These are phyloP conservation scores for Tinea pellionella DNA, from an alignment of 2,888 invertebrate genomes.

Conservation along the genomic window DNA sequence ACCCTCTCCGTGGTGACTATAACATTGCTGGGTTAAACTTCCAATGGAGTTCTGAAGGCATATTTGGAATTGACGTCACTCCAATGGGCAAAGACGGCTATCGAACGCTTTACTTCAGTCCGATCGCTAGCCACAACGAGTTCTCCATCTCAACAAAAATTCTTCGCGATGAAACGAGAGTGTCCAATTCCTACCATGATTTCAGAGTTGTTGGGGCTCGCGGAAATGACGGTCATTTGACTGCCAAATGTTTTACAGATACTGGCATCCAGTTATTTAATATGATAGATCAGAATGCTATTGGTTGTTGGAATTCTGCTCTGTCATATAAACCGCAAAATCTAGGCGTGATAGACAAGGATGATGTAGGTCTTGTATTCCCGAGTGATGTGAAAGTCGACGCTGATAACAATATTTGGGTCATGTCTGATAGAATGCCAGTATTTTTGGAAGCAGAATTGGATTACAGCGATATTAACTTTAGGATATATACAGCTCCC, in stretches of 20 bases:
- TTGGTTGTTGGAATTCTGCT: slow-evolving; percentile 85
- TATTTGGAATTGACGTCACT: slow-evolving; percentile 82
- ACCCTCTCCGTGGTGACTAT: slow-evolving; percentile 82
- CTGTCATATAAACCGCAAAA: slow-evolving; percentile 74
- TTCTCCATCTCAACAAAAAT: slow-evolving; percentile 83
- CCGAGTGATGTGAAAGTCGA: slow-evolving; percentile 85
- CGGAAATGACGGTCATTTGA: slow-evolving; percentile 76
- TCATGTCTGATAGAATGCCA: slow-evolving; percentile 85
- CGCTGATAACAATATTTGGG: slow-evolving; percentile 78
- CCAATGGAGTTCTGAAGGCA: slow-evolving; percentile 87
- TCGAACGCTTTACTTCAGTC: slow-evolving; percentile 81
- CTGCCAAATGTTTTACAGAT: slow-evolving; percentile 79
- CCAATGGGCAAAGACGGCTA: slow-evolving; percentile 75
- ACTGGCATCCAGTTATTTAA: slow-evolving; percentile 81
- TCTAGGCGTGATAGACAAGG: slow-evolving; percentile 77
- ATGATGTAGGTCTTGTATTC: slow-evolving; percentile 81
- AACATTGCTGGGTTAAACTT: slow-evolving; percentile 84
- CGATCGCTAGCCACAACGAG: slow-evolving; percentile 81
- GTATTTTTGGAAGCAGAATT: slow-evolving; percentile 77
- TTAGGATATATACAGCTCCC: slow-evolving; percentile 79
- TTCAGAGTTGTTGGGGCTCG: slow-evolving; percentile 76
- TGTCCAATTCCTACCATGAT: slow-evolving; percentile 76
- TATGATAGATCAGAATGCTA: slow-evolving; percentile 82
- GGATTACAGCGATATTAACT: slow-evolving; percentile 82
- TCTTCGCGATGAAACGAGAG: slow-evolving; percentile 75